phyloP scores from a whole-genome alignment of 2,113 vertebrate genomes.

The Ictidomys tridecemlineatus region DNA sequence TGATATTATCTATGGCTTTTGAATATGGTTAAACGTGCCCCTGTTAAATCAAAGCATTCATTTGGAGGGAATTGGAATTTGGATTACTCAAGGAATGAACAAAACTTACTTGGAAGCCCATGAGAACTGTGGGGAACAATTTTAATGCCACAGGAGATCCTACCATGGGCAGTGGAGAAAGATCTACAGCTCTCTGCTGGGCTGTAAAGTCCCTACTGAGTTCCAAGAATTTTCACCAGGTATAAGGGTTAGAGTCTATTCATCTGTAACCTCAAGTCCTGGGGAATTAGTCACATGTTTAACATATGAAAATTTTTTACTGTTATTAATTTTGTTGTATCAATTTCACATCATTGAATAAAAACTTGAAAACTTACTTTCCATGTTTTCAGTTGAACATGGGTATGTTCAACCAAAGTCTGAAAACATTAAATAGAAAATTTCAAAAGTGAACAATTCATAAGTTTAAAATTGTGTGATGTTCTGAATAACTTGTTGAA shows the following conservation, averaged over 20 bases:
- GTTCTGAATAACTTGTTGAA: neutral
- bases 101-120: neutral
- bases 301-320: neutral
- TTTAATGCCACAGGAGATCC: neutral
- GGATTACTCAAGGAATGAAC: neutral
- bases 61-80: neutral
- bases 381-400: neutral
- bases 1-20: neutral
- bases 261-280: neutral
- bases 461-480: neutral
- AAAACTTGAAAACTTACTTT: neutral
- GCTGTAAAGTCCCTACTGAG: rapidly evolving
- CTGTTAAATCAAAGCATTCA: neutral
- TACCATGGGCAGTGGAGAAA: neutral
- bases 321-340: neutral
- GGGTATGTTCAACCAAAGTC: neutral
- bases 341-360: neutral
- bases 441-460: neutral
- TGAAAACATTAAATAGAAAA: neutral
- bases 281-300: neutral
- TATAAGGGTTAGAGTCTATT: neutral
- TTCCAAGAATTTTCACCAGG: neutral
- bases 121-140: neutral
- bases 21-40: neutral
- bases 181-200: neutral